phyloP scores from a whole-genome alignment of 1,140 invertebrate genomes.

The Drosophila mojavensis region DNA sequence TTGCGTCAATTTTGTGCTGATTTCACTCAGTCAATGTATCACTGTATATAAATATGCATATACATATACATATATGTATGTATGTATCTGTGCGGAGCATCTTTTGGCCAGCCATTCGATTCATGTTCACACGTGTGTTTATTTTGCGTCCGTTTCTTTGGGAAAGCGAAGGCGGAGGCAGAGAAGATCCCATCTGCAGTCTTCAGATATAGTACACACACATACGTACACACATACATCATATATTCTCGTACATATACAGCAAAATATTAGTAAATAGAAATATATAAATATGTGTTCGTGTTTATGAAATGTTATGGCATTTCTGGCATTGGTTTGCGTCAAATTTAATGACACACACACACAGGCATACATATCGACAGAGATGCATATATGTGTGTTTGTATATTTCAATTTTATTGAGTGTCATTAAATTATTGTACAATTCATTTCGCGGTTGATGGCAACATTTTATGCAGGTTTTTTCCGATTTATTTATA shows the following conservation, averaged over 20 bases:
- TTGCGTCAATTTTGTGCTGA: conserved; percentile 78
- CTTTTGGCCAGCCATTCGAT: conserved; percentile 70
- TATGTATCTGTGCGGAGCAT: conserved; percentile 64
- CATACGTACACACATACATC: background rate
- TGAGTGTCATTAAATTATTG: conserved; percentile 64
- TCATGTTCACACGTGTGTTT: conserved; percentile 79
- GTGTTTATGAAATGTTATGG: conserved; percentile 64
- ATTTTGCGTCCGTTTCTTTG: conserved; percentile 56
- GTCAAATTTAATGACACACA: conserved; percentile 41
- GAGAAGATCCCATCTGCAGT: conserved; percentile 31
- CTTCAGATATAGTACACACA: conserved; percentile 14
- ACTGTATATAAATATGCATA: conserved; percentile 14
- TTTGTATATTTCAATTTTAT: conserved; percentile 39
- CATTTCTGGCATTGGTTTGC: conserved; percentile 70
- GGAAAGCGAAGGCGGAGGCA: conserved; percentile 40
- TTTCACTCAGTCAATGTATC: conserved; percentile 55
- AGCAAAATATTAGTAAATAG: conserved; percentile 24
- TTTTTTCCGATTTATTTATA: conserved; percentile 4
- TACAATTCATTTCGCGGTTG: conserved; percentile 58
- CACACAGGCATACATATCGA: background rate
- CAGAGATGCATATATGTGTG: conserved; percentile 11
- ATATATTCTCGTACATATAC: background rate
- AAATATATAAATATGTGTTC: conserved; percentile 15
- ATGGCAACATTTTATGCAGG: conserved; percentile 8
- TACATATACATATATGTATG: conserved; percentile 5